Evolutionary conservation across 2,113 vertebrate genomes (phyloP).

Genomic region (Axis porcinus): DNA sequence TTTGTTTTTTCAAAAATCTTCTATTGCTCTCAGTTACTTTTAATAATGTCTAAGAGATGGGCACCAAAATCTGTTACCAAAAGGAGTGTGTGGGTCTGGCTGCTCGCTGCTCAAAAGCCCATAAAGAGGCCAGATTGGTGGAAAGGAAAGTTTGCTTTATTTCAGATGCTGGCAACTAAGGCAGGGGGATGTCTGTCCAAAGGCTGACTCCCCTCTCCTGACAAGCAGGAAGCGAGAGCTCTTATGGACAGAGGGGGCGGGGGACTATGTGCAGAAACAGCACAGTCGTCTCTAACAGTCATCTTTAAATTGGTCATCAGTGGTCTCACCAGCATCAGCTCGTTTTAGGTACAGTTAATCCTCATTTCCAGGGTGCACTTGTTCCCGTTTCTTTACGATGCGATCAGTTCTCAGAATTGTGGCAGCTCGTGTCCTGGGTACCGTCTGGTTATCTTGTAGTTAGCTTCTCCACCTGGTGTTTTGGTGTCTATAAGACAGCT

Average conservation of each 20-base stretch:
- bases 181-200: not conserved
- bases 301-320: not conserved
- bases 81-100: not conserved
- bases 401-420: fast-evolving
- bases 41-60: not conserved
- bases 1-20: not conserved
- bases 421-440: not conserved
- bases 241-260: not conserved
- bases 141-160: not conserved
- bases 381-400: not conserved
- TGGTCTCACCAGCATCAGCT: not conserved
- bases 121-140: not conserved
- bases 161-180: not conserved
- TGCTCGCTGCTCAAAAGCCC: not conserved
- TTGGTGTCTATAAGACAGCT: not conserved
- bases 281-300: not conserved
- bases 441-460: not conserved
- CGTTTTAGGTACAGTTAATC: not conserved
- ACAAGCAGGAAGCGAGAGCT: not conserved
- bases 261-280: fast-evolving
- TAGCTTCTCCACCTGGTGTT: not conserved
- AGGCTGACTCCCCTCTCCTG: not conserved
- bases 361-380: not conserved
- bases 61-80: not conserved
- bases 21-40: not conserved